Evolutionary conservation across 2,888 invertebrate species (phyloP).

Genomic region (Galerucella calmariensis): DNA sequence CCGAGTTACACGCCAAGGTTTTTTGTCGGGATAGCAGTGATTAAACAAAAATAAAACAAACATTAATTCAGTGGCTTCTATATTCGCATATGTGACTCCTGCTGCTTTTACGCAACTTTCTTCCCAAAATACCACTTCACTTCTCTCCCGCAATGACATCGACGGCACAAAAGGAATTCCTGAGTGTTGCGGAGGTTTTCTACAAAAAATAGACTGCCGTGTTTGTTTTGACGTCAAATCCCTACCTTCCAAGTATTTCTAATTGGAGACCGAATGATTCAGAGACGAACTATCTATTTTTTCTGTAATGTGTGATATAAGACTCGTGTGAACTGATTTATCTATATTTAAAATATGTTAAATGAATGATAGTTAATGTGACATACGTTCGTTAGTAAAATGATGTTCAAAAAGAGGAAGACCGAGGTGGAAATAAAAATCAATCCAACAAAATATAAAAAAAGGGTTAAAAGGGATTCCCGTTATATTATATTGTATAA

Average conservation of each 20-base stretch:
- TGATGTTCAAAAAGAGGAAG: too few species aligned
- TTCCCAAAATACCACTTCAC: constrained; percentile 55
- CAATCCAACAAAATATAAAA: too few species aligned
- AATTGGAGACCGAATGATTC: constrained; percentile 45
- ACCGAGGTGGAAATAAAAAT: too few species aligned
- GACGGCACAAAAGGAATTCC: constrained; percentile 60
- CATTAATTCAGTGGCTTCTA: constrained; percentile 42
- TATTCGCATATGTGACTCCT: constrained; percentile 49
- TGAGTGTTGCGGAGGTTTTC: constrained; percentile 51
- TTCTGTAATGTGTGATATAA: not conserved
- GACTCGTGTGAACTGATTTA: not conserved
- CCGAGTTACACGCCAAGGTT: not conserved
- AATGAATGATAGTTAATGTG: too few species aligned
- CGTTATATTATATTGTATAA: too few species aligned
- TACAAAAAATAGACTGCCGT: constrained; percentile 58
- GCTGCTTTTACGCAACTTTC: constrained; percentile 53
- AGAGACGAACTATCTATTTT: constrained; percentile 43
- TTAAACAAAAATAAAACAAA: constrained; percentile 42
- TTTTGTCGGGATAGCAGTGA: constrained; percentile 11
- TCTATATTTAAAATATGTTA: not conserved
- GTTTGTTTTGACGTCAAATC: constrained; percentile 59
- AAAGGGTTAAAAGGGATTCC: too few species aligned
- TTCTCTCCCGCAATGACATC: constrained; percentile 55
- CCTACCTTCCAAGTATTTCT: constrained; percentile 50
- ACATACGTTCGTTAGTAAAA: too few species aligned